phyloP scores from a whole-genome alignment of 2,113 vertebrate genomes.

The Megaleporinus macrocephalus region DNA sequence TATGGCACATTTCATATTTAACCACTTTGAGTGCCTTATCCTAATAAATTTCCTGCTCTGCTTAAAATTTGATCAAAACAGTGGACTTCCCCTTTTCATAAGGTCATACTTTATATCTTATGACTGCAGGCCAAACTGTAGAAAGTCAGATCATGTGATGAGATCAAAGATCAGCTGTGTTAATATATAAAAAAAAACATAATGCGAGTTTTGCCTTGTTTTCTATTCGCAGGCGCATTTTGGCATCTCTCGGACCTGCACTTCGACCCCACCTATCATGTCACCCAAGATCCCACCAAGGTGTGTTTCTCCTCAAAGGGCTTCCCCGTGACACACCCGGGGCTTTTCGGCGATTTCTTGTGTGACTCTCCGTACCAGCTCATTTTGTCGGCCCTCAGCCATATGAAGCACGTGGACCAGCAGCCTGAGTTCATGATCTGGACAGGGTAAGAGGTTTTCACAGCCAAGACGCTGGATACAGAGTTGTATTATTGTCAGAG shows the following conservation, averaged over 20 bases:
- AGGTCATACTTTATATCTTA: not conserved
- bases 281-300: constrained; percentile 84
- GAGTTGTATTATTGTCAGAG: not conserved
- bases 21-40: no score
- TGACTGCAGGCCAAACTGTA: not conserved
- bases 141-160: not conserved
- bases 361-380: constrained; percentile 95
- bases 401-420: constrained; percentile 81
- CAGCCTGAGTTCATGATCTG: constrained; percentile 92
- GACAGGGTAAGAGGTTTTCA: constrained; percentile 87
- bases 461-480: not conserved
- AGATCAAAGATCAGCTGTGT: not conserved
- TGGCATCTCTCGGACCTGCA: constrained; percentile 97
- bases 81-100: not conserved
- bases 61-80: no score
- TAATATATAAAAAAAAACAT: not conserved
- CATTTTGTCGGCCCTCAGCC: constrained; percentile 89
- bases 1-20: no score
- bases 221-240: constrained; percentile 83
- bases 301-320: constrained; percentile 95
- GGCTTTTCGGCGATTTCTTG: constrained; percentile 88
- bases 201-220: not conserved
- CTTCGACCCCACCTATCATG: constrained; percentile 91
- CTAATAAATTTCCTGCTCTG: no score
- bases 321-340: constrained; percentile 81